Evolutionary conservation across 2,888 invertebrate genomes (phyloP).

Genomic region (Zelleria hepariella): DNA sequence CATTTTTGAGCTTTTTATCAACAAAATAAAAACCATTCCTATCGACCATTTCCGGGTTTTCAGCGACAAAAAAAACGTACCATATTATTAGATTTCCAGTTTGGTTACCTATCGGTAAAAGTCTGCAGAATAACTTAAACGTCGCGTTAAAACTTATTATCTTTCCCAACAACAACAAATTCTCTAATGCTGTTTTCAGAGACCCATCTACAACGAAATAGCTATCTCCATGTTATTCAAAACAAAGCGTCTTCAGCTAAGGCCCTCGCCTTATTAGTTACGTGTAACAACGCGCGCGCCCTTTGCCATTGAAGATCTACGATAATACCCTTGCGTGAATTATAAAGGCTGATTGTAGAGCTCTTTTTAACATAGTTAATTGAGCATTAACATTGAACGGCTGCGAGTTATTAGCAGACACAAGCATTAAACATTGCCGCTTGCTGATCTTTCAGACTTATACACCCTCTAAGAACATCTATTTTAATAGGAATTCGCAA

Average conservation of each 20-base stretch:
- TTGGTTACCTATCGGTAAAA: no score
- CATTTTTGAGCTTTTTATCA: no score
- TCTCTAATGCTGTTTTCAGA: background rate
- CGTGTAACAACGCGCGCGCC: constrained; percentile 21
- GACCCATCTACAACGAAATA: background rate
- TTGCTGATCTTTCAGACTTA: background rate
- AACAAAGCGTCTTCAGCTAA: constrained; percentile 1
- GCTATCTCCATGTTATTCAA: background rate
- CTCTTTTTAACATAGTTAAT: constrained; percentile 30
- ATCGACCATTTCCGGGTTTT: no score
- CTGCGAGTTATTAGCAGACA: constrained; percentile 18
- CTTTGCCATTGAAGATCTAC: constrained; percentile 22
- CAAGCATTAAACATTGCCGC: background rate
- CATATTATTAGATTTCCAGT: no score
- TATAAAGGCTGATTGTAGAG: constrained; percentile 26
- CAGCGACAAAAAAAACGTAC: no score
- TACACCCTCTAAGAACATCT: background rate
- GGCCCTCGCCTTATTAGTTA: constrained; percentile 3
- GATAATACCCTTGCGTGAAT: constrained; percentile 39
- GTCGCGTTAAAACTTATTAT: no score
- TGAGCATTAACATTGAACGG: constrained; percentile 22
- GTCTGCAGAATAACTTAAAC: no score
- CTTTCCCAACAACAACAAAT: no score
- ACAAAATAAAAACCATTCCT: no score
- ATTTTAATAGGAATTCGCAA: background rate